These are phyloP conservation scores for Notocelia uddmanniana DNA, from an alignment of 2,888 invertebrate genomes.

Conservation along the genomic window DNA sequence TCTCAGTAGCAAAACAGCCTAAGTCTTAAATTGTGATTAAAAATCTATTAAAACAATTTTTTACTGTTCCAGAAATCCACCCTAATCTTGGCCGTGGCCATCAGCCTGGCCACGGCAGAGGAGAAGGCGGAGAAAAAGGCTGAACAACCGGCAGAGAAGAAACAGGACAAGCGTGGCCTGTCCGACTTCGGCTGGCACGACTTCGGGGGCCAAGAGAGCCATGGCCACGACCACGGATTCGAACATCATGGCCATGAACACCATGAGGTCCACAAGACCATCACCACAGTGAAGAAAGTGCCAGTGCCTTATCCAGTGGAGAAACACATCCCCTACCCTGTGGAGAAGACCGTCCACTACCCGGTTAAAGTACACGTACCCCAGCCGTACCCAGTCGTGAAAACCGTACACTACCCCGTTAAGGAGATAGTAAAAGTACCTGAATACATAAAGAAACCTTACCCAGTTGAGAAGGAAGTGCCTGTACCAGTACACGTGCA, in stretches of 20 bases:
- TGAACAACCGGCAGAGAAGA: conserved; percentile 78
- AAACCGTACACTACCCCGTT: conserved; percentile 88
- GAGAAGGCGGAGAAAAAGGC: conserved; percentile 83
- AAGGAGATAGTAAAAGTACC: conserved; percentile 89
- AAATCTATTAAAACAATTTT: background rate
- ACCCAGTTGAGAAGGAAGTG: conserved; percentile 88
- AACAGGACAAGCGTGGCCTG: conserved; percentile 85
- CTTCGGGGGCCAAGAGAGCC: conserved; percentile 60
- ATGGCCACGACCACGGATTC: conserved; percentile 50
- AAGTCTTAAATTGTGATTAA: background rate
- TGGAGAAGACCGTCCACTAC: conserved; percentile 88
- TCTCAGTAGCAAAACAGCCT: background rate
- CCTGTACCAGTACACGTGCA: conserved; percentile 85
- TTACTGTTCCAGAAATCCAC: conserved; percentile 73
- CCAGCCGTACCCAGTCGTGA: conserved; percentile 89
- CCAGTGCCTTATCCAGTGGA: conserved; percentile 90
- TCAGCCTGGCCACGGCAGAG: conserved; percentile 85
- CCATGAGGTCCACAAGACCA: conserved; percentile 86
- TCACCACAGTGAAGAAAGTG: conserved; percentile 90
- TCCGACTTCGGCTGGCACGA: conserved; percentile 79
- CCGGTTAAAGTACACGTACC: conserved; percentile 90
- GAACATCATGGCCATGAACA: conserved; percentile 62
- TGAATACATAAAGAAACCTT: conserved; percentile 88
- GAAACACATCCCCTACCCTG: conserved; percentile 88
- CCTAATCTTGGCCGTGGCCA: conserved; percentile 83